A percentile compares a stretch with the other conserved stretches of the same genome.
Conservation (phyloP, 2,888 invertebrate genomes). For the Cryptus viduatorius region DNA sequence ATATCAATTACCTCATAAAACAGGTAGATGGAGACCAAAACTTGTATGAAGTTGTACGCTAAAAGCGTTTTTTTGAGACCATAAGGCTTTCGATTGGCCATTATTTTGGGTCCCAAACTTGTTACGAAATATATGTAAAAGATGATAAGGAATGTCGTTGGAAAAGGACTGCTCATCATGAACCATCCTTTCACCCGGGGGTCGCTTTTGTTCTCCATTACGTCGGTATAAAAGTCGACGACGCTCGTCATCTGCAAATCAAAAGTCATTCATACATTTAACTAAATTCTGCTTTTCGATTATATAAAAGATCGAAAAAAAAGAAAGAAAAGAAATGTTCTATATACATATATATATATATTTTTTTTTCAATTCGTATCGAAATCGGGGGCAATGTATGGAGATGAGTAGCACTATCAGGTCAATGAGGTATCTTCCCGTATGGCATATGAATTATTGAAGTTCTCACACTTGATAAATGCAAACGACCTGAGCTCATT, state of each 20-base stretch:
- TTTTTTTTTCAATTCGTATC: not conserved
- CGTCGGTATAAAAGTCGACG: slow-evolving; percentile 89
- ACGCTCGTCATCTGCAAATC: slow-evolving; percentile 87
- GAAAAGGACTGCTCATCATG: slow-evolving; percentile 93
- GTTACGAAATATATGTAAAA: slow-evolving; percentile 92
- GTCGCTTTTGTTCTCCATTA: slow-evolving; percentile 95
- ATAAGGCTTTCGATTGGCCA: slow-evolving; percentile 94
- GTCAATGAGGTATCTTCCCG: slow-evolving; percentile 50
- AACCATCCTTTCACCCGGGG: slow-evolving; percentile 92
- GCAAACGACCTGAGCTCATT: slow-evolving; percentile 3
- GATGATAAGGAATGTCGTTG: slow-evolving; percentile 91
- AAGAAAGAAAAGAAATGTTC: not conserved
- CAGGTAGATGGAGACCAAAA: slow-evolving; percentile 91
- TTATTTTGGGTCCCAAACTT: slow-evolving; percentile 92
- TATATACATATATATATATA: not conserved
- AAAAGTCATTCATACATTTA: slow-evolving; percentile 60
- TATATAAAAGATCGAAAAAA: not conserved
- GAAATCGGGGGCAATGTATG: slow-evolving; percentile 27
- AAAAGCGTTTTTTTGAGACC: slow-evolving; percentile 91
- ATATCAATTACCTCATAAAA: slow-evolving; percentile 88
- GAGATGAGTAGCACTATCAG: slow-evolving; percentile 27
- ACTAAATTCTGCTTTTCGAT: slow-evolving; percentile 7
- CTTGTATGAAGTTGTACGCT: slow-evolving; percentile 94
- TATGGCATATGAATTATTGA: slow-evolving; percentile 36
- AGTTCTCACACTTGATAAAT: not conserved